Percentiles rank a stretch among this genome's conserved stretches.
These are phyloP conservation scores for Caenorhabditis remanei DNA, from an alignment of 1,140 invertebrate species.

Conservation along the genomic window DNA sequence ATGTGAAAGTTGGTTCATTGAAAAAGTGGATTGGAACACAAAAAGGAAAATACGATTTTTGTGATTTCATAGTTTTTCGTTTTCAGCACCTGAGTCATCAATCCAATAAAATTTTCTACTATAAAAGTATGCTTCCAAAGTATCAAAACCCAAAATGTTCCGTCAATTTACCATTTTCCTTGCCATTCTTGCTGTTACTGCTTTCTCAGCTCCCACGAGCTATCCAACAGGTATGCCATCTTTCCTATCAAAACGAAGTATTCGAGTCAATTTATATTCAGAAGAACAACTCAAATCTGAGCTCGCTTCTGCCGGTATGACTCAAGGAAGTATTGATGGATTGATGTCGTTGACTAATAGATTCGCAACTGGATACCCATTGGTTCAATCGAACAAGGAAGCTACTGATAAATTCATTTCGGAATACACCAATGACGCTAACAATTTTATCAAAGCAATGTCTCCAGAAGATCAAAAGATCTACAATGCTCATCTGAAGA, in stretches of 20 bases:
- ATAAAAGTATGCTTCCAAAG: background rate
- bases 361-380: background rate
- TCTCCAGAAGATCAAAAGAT: background rate
- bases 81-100: background rate
- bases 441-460: background rate
- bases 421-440: background rate
- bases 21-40: too few relatives aligned
- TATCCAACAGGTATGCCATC: too few relatives aligned
- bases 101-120: too few relatives aligned
- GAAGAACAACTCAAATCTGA: background rate
- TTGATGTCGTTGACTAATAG: background rate
- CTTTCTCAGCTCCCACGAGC: background rate
- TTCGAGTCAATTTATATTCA: background rate
- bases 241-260: too few relatives aligned
- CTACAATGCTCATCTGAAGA: background rate
- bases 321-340: background rate
- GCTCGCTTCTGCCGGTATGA: background rate
- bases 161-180: background rate
- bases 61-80: conserved; percentile 1
- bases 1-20: too few relatives aligned
- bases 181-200: background rate
- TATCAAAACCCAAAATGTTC: background rate
- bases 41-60: conserved; percentile 1
- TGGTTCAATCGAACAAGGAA: background rate
- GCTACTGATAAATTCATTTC: conserved; percentile 16